These are phyloP conservation scores for Hemicordylus capensis DNA, from an alignment of 2,113 vertebrate species.

Conservation along the genomic window DNA sequence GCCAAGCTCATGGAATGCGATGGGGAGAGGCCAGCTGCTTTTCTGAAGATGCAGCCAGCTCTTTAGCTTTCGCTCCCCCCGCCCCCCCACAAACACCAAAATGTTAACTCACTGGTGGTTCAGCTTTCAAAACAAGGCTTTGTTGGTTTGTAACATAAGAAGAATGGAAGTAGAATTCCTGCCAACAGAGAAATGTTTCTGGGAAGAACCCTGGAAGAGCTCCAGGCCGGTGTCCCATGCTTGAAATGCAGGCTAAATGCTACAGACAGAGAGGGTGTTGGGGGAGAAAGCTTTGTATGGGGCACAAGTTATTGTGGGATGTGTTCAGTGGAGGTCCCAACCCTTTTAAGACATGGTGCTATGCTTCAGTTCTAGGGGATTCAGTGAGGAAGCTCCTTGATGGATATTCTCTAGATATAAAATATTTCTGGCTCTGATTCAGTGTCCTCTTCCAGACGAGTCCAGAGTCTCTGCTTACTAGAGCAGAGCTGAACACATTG, in stretches of 20 bases:
- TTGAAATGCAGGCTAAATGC: constrained; percentile 51
- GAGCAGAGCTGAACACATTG: too few species aligned
- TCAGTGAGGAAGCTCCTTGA: neutral
- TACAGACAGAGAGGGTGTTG: constrained; percentile 47
- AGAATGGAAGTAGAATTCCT: constrained; percentile 52
- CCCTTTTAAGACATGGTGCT: constrained; percentile 24
- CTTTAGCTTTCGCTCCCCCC: neutral
- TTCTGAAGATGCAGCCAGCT: constrained; percentile 26
- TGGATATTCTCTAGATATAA: neutral
- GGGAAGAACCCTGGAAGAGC: constrained; percentile 64
- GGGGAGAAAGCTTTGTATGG: constrained; percentile 49
- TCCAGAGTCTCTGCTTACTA: too few species aligned
- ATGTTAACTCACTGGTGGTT: constrained; percentile 63
- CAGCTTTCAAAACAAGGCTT: constrained; percentile 66
- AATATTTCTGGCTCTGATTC: neutral
- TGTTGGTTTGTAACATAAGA: constrained; percentile 55
- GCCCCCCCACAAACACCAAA: neutral
- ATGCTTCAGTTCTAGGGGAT: neutral
- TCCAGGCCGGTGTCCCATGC: constrained; percentile 66
- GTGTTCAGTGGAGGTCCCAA: constrained; percentile 59
- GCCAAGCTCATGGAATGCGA: neutral
- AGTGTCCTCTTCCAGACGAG: neutral
- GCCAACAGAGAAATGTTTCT: constrained; percentile 65
- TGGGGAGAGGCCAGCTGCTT: neutral
- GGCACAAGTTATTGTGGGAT: constrained; percentile 59